Conservation (phyloP, 1,140 invertebrate species). For the Aphidius ervi region DNA sequence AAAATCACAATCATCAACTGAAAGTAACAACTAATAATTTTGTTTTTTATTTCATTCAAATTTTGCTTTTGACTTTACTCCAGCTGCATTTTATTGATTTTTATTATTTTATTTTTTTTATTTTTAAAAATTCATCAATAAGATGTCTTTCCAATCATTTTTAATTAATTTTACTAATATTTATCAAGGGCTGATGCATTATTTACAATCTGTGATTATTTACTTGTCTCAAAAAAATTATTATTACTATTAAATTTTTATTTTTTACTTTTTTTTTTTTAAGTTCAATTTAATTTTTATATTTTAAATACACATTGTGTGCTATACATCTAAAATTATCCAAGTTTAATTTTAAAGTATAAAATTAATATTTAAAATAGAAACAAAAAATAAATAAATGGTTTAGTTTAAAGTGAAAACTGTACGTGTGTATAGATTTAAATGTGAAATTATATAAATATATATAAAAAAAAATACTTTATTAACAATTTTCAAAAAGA, state of each 20-base stretch:
- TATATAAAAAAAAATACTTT: conserved; percentile 16
- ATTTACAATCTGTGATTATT: conserved; percentile 25
- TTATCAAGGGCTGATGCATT: conserved; percentile 19
- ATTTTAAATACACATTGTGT: conserved; percentile 30
- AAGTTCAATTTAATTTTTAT: not conserved
- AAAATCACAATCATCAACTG: conserved; percentile 42
- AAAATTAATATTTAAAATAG: conserved; percentile 13
- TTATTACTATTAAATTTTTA: conserved; percentile 8
- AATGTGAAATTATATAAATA: conserved; percentile 17
- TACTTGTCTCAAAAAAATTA: conserved; percentile 14
- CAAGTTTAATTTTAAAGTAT: conserved; percentile 1
- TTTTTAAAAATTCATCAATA: not conserved
- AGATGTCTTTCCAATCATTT: conserved; percentile 7
- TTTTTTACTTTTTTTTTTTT: conserved; percentile 17
- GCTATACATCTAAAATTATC: conserved; percentile 33
- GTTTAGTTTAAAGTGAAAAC: conserved; percentile 16
- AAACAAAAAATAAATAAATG: conserved; percentile 10
- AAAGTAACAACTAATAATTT: conserved; percentile 39
- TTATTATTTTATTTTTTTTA: not conserved
- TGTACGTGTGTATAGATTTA: conserved; percentile 21
- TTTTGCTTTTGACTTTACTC: not conserved
- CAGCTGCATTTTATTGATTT: not conserved
- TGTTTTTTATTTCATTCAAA: too few species aligned
- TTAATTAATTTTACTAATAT: not conserved
- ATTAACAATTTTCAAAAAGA: conserved; percentile 7